Conservation (phyloP, 2,113 vertebrate species). For the Craseonycteris thonglongyai region DNA sequence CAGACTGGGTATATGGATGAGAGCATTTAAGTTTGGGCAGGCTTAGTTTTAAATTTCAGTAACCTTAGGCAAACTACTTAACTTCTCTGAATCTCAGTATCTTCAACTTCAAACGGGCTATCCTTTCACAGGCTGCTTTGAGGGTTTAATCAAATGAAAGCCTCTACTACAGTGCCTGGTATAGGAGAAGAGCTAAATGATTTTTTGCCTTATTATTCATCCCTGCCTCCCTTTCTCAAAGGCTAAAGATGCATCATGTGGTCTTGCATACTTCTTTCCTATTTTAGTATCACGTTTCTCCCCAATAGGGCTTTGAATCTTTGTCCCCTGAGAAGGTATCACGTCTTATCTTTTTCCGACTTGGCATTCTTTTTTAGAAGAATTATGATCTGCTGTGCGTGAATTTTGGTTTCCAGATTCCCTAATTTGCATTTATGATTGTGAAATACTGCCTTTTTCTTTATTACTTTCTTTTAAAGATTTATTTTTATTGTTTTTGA, state of each 20-base stretch:
- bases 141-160: background rate
- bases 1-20: background rate
- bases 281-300: background rate
- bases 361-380: background rate
- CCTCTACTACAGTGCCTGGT: background rate
- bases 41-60: background rate
- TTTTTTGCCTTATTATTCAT: background rate
- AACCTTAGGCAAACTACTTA: background rate
- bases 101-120: background rate
- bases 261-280: background rate
- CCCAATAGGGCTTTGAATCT: background rate
- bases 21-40: background rate
- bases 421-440: background rate
- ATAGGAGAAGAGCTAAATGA: background rate
- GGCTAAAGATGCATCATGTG: background rate
- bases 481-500: too few species aligned
- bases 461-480: background rate
- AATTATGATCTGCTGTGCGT: background rate
- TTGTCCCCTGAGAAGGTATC: background rate
- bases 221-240: accelerated
- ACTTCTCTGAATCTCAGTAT: background rate
- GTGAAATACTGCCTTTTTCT: background rate
- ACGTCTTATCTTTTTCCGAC: background rate
- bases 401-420: background rate
- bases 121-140: background rate